These are phyloP conservation scores for Rhaphigaster nebulosa DNA, from an alignment of 2,888 invertebrate genomes.

Conservation along the genomic window DNA sequence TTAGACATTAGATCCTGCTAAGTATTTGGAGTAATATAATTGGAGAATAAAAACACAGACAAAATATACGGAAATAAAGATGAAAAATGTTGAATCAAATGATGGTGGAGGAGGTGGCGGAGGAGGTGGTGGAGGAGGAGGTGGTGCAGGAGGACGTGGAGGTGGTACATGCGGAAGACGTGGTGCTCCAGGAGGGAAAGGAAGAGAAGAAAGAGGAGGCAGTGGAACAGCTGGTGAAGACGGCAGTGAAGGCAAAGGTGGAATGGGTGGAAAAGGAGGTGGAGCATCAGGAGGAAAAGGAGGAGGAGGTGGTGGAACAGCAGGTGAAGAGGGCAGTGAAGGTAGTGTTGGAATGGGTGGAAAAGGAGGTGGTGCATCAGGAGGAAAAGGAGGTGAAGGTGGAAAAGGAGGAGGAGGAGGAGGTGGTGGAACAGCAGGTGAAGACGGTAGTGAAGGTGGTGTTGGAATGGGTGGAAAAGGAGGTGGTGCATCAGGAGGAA, in stretches of 20 bases:
- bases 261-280: not conserved
- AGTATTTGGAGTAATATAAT: not conserved
- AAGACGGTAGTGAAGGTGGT: constrained; percentile 68
- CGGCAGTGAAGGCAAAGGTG: not conserved
- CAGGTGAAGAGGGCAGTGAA: constrained; percentile 5
- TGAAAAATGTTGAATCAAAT: not conserved
- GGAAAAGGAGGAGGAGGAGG: not conserved
- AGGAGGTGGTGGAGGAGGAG: not conserved
- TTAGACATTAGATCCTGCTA: not conserved
- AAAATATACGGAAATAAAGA: not conserved
- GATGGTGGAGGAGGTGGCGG: not conserved
- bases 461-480: not conserved
- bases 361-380: constrained; percentile 53
- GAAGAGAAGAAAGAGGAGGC: not conserved
- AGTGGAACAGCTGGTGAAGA: too few species aligned
- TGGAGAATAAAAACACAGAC: not conserved
- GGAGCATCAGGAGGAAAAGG: not conserved
- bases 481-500: not conserved
- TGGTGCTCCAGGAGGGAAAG: not conserved
- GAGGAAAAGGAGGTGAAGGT: not conserved
- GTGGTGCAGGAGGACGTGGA: not conserved
- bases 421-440: constrained; percentile 40
- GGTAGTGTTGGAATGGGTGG: constrained; percentile 20
- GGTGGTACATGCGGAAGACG: not conserved
- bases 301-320: not conserved